phyloP scores from a whole-genome alignment of 2,797 vertebrate genomes.

The Triplophysa yarkandensis region DNA sequence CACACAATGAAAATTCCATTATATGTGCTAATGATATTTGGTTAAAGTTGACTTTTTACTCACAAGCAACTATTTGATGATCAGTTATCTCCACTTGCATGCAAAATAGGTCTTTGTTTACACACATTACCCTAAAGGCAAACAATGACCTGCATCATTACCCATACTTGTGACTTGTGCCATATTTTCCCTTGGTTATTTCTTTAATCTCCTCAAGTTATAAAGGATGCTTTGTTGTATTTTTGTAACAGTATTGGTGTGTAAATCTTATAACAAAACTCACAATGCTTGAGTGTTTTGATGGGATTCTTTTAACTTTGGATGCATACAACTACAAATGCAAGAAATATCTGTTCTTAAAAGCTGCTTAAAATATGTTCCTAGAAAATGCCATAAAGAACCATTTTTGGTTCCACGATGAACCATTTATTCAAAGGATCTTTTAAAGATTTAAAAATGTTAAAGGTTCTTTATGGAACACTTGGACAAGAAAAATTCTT shows the following conservation, averaged over 20 bases:
- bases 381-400: too few species aligned
- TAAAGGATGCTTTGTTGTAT: neutral
- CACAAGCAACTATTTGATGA: slow-evolving; percentile 17
- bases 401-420: too few species aligned
- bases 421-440: too few species aligned
- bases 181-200: neutral
- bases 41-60: neutral
- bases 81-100: slow-evolving; percentile 27
- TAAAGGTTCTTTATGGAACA: too few species aligned
- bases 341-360: too few species aligned
- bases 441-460: too few species aligned
- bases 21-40: neutral
- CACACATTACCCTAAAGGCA: slow-evolving; percentile 14
- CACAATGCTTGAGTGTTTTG: neutral
- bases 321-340: too few species aligned
- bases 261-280: neutral
- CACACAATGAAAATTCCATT: neutral
- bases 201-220: neutral
- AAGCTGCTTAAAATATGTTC: too few species aligned
- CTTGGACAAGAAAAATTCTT: too few species aligned
- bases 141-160: slow-evolving; percentile 21
- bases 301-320: neutral
- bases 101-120: slow-evolving; percentile 42
- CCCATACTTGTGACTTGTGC: neutral
- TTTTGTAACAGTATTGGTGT: neutral